phyloP scores from a whole-genome alignment of 1,140 invertebrate species.

The Subanguina moxae region DNA sequence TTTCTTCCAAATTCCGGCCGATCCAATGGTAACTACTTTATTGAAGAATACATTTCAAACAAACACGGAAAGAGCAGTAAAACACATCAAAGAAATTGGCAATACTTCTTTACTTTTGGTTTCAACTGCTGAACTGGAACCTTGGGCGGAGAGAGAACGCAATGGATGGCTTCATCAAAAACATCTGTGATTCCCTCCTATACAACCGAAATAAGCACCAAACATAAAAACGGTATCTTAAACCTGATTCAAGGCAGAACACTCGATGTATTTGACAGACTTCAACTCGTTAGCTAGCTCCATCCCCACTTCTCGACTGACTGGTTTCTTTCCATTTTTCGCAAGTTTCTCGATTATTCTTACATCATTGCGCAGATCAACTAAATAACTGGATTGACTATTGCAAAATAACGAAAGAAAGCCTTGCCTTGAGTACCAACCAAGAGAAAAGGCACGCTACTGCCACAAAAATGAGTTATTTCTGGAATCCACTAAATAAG shows the following conservation, averaged over 20 bases:
- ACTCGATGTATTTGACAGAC: constrained; percentile 99
- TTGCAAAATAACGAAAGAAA: too few relatives aligned
- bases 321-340: constrained; percentile 97
- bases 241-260: constrained; percentile 91
- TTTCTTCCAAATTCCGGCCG: too few relatives aligned
- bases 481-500: constrained; percentile 92
- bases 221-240: constrained; percentile 17
- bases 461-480: constrained; percentile 98
- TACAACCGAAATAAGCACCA: constrained; percentile 59
- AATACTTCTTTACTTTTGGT: too few relatives aligned
- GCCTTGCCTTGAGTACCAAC: constrained; percentile 90
- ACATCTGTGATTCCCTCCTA: constrained; percentile 99
- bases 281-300: constrained; percentile 95
- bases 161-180: constrained; percentile 89
- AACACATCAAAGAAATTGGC: too few relatives aligned
- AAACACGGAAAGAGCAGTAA: too few relatives aligned
- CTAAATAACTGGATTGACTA: constrained; percentile 56
- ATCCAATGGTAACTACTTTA: too few relatives aligned
- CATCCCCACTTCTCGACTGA: constrained; percentile 82
- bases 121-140: too few relatives aligned
- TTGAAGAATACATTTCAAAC: too few relatives aligned
- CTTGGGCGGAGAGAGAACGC: not conserved
- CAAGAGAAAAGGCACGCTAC: constrained; percentile 86
- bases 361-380: constrained; percentile 92
- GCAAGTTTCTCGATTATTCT: constrained; percentile 92